Percentiles rank a stretch among this genome's conserved stretches.
These are phyloP conservation scores for Bicyclus anynana DNA, from an alignment of 1,140 invertebrate genomes.

Conservation along the genomic window DNA sequence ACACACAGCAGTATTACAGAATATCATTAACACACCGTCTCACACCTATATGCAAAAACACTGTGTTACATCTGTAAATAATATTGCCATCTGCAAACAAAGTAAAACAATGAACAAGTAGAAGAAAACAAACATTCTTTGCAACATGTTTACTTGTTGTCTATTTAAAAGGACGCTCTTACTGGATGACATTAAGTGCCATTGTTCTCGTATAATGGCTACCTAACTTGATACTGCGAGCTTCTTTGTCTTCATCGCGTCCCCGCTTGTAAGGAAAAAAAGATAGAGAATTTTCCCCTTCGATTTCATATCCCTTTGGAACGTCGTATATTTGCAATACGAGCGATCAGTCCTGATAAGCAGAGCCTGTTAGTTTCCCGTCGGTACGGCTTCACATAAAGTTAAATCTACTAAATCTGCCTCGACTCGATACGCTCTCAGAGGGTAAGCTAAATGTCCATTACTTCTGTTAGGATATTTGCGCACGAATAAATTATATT, in stretches of 20 bases:
- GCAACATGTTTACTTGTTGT: conserved; percentile 1
- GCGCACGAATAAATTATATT: conserved; percentile 42
- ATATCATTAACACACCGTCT: too few species aligned
- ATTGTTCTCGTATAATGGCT: conserved; percentile 2
- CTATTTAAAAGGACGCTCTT: neutral
- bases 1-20: too few species aligned
- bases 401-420: conserved; percentile 49
- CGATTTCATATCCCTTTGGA: conserved; percentile 31
- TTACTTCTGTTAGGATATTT: conserved; percentile 44
- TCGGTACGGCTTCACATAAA: conserved; percentile 40
- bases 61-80: too few species aligned
- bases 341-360: conserved; percentile 36
- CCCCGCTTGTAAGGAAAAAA: neutral
- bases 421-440: conserved; percentile 40
- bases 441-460: conserved; percentile 46
- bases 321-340: conserved; percentile 30
- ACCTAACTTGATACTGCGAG: neutral
- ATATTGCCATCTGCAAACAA: too few species aligned
- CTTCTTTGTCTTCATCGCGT: conserved; percentile 2
- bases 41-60: too few species aligned
- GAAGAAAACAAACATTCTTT: neutral
- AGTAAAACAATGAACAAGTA: neutral
- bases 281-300: conserved; percentile 22
- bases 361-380: conserved; percentile 36
- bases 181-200: conserved; percentile 1